Evolutionary conservation across 2,888 invertebrate species (phyloP), one percentile per base, ranked within the genome.

Genomic region (Euplexia lucipara): DNA sequence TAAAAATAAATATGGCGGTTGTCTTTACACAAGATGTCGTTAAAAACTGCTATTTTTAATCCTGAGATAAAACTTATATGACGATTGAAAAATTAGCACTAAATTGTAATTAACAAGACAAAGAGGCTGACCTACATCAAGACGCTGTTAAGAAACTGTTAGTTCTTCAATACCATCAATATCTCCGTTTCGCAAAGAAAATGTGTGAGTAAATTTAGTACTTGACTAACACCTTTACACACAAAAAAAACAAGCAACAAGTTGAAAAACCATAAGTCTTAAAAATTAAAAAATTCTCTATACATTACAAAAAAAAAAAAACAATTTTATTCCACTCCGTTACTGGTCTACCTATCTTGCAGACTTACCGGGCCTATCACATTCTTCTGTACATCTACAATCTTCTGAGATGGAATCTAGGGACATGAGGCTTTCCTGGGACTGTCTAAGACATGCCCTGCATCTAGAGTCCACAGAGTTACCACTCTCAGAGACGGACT

Each of bases 351-450:
- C 66, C 75, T 87, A 93, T 88, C 92, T 92, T 10, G 89, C 87
- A 0, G 91, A 90, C n/a, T 89, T 88, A 0, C 83, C 82, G 0
- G 85, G 84, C 44, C 90, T 91, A 2, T 92, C 94, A 48, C 88
- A 87, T 0, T 91, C 90, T 0, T 88, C 89, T 0, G 84, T 79
- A 45, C 95, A 94, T 18, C 88, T 83, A 34, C 94, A 94, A 63
- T 95, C 95, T 66, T 95, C 95, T 0, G 90, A 92, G 0, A 95
- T 95, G 0, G 95, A 95, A 47, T 95, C 95, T 2, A 95, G 44
- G 0, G 95, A 95, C 90, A 95, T 93, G 0, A 95, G 78, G 54
- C 95, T 95, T 61, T 95, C 95, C 26, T 95, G 95, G 0, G 95
- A 95, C 0, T 90, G 91, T 8, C 95, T 78, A 0, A 95, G 67